phyloP scores from a whole-genome alignment of 2,113 vertebrate species.

The Trogon surrucura region DNA sequence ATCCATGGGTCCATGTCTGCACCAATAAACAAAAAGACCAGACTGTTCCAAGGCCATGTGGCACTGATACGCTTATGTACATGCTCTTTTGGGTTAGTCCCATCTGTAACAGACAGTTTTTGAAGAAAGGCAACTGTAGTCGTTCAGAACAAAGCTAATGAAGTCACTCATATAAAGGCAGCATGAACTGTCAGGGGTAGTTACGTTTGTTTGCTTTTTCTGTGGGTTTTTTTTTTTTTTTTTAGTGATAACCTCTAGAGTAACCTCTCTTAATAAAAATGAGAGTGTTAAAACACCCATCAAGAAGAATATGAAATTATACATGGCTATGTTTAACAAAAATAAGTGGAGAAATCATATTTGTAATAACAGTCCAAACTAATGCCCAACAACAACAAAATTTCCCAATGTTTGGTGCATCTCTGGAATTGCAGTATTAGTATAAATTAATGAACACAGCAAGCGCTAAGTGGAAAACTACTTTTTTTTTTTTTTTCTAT shows the following conservation, averaged over 20 bases:
- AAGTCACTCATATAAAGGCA: accelerated
- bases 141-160: neutral
- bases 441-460: neutral
- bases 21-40: neutral
- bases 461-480: neutral
- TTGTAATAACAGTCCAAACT: neutral
- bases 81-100: neutral
- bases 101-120: neutral
- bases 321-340: neutral
- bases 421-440: neutral
- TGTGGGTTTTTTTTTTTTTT: neutral
- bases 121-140: neutral
- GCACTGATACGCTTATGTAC: neutral
- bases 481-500: neutral
- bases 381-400: neutral
- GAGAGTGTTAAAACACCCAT: neutral
- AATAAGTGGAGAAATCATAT: neutral
- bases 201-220: accelerated
- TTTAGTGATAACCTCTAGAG: neutral
- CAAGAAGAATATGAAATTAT: neutral
- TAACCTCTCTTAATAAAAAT: neutral
- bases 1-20: neutral
- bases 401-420: accelerated
- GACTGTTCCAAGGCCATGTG: neutral
- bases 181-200: neutral